Conservation (phyloP, 2,113 vertebrate species). For the Tragelaphus scriptus region DNA sequence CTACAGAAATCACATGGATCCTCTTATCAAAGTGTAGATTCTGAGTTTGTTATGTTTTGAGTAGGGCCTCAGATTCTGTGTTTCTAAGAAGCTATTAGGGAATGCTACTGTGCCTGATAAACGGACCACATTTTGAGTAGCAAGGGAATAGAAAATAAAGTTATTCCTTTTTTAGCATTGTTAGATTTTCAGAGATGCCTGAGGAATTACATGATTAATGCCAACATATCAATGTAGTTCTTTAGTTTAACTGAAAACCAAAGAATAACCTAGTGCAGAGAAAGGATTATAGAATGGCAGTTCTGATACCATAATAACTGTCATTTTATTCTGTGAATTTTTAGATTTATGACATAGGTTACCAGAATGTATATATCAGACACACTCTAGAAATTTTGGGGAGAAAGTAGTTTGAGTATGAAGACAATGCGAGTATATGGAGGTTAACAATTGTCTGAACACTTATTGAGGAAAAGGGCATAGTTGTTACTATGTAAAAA, state of each 20-base stretch:
- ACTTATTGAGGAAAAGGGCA: background rate
- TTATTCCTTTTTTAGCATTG: background rate
- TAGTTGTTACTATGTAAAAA: background rate
- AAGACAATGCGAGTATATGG: rapidly evolving
- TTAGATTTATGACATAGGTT: background rate
- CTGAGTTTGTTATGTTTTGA: background rate
- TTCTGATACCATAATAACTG: background rate
- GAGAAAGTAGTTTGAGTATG: background rate
- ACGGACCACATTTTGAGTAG: background rate
- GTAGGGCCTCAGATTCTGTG: background rate
- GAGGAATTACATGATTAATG: background rate
- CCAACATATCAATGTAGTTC: background rate
- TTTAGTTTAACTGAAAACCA: background rate
- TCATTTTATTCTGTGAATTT: background rate
- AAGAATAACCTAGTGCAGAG: background rate
- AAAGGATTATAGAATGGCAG: background rate
- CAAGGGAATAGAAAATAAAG: background rate
- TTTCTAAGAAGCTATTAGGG: background rate
- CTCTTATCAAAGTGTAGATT: background rate
- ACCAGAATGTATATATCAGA: background rate
- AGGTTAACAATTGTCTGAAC: background rate
- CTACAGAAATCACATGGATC: background rate
- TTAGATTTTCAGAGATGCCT: background rate
- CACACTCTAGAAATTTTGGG: background rate
- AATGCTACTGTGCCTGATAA: background rate